Evolutionary conservation across 2,113 vertebrate species (phyloP).

Genomic region (Macrotus californicus): DNA sequence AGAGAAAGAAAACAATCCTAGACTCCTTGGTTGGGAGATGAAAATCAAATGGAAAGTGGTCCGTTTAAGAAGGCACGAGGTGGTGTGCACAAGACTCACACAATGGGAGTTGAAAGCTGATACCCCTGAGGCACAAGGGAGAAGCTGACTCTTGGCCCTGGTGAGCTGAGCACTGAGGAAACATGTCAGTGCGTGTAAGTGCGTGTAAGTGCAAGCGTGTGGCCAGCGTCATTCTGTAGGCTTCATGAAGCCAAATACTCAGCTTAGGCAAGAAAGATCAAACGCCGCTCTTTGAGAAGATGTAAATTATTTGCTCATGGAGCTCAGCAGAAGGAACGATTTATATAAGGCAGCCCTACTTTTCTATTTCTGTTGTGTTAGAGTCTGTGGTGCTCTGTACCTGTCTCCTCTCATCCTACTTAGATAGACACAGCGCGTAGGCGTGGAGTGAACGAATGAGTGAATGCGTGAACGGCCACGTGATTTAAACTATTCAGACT

Average conservation of each 20-base stretch:
- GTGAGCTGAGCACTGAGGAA: conserved; percentile 66
- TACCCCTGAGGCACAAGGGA: conserved; percentile 71
- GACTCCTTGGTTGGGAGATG: conserved; percentile 35
- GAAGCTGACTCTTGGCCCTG: conserved; percentile 72
- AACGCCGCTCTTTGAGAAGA: conserved; percentile 35
- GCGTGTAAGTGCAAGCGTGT: conserved; percentile 63
- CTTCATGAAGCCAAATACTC: conserved; percentile 44
- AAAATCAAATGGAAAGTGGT: conserved; percentile 68
- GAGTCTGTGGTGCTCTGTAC: neutral
- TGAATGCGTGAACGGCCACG: neutral
- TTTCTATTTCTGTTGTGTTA: neutral
- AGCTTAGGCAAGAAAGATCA: neutral
- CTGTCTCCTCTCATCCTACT: neutral
- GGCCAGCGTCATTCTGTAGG: conserved; percentile 28
- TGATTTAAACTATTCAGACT: neutral
- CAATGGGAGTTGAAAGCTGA: conserved; percentile 66
- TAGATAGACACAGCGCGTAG: neutral
- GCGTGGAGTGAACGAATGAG: neutral
- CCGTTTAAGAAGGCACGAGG: conserved; percentile 61
- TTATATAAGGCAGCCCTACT: neutral
- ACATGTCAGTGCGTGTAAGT: conserved; percentile 61
- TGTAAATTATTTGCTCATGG: neutral
- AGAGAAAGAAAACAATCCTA: conserved; percentile 53
- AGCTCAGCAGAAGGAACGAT: neutral
- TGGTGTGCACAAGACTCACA: conserved; percentile 51